These are phyloP conservation scores for Phyllotreta cruciferae DNA, from an alignment of 2,888 invertebrate species.

Conservation along the genomic window DNA sequence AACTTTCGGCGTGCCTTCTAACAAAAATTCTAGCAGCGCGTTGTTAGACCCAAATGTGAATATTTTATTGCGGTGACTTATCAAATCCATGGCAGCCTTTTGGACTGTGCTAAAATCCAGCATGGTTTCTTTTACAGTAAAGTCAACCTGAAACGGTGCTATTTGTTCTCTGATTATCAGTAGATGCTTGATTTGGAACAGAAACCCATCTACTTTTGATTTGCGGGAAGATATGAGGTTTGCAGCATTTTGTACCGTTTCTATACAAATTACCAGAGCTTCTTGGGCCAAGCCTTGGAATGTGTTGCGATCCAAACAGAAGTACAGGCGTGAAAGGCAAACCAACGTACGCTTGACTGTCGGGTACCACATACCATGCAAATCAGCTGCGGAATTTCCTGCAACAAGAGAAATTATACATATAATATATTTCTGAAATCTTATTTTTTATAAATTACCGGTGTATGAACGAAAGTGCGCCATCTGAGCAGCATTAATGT, in stretches of 20 bases:
- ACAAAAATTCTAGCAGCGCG: slow-evolving; percentile 87
- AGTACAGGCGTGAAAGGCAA: slow-evolving; percentile 88
- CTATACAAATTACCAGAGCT: slow-evolving; percentile 89
- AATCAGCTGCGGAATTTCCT: slow-evolving; percentile 70
- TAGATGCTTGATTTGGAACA: slow-evolving; percentile 98
- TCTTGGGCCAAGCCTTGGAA: slow-evolving; percentile 97
- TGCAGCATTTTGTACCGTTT: slow-evolving; percentile 85
- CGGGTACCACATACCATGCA: slow-evolving; percentile 99
- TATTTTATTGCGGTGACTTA: slow-evolving; percentile 81
- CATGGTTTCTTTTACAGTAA: slow-evolving; percentile 89
- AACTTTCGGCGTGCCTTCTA: slow-evolving; percentile 94
- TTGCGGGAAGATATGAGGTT: slow-evolving; percentile 78
- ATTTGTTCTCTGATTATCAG: slow-evolving; percentile 97
- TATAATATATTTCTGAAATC: too few species aligned
- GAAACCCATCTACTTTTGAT: slow-evolving; percentile 84
- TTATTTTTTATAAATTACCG: slow-evolving; percentile 45
- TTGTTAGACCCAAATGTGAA: slow-evolving; percentile 85
- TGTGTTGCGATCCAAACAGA: slow-evolving; percentile 92
- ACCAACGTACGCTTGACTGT: slow-evolving; percentile 94
- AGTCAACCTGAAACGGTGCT: slow-evolving; percentile 94
- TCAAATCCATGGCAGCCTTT: slow-evolving; percentile 78
- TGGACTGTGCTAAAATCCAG: slow-evolving; percentile 94
- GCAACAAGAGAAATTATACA: slow-evolving; percentile 33
- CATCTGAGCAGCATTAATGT: slow-evolving; percentile 62
- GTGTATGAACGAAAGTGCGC: slow-evolving; percentile 61